phyloP scores from a whole-genome alignment of 1,140 invertebrate species.

The Charaxes varanes region DNA sequence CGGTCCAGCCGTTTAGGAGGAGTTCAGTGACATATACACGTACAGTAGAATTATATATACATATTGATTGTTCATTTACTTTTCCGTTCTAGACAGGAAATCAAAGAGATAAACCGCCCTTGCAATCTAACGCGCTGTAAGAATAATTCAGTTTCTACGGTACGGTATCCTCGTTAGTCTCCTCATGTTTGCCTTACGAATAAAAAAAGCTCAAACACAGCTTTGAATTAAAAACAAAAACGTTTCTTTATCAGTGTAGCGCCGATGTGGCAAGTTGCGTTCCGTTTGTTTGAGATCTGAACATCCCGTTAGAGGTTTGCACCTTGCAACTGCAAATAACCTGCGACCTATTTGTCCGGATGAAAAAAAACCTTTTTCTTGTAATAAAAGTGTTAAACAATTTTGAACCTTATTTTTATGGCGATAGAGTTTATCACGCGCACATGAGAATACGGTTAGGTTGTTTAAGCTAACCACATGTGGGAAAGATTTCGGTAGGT shows the following conservation, averaged over 20 bases:
- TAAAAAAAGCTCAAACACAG: slow-evolving; percentile 16
- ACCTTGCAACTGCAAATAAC: slow-evolving; percentile 68
- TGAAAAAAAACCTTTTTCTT: slow-evolving; percentile 37
- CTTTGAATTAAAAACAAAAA: slow-evolving; percentile 24
- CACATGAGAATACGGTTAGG: slow-evolving; percentile 9
- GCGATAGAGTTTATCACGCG: slow-evolving; percentile 8
- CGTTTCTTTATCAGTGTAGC: slow-evolving; percentile 44
- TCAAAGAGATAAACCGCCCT: too few species aligned
- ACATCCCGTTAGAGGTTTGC: slow-evolving; percentile 56
- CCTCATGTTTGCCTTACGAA: slow-evolving; percentile 7
- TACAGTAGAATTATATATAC: too few species aligned
- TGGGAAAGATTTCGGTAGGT: slow-evolving; percentile 52
- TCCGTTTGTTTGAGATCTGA: slow-evolving; percentile 52
- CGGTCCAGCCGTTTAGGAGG: too few species aligned
- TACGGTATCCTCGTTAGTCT: too few species aligned
- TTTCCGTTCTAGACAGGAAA: too few species aligned
- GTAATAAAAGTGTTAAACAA: slow-evolving; percentile 10
- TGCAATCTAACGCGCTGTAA: not conserved
- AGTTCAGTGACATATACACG: too few species aligned
- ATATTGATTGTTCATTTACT: too few species aligned
- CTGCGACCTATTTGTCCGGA: slow-evolving; percentile 64
- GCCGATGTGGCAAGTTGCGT: slow-evolving; percentile 37
- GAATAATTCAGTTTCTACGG: too few species aligned
- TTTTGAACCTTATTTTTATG: slow-evolving; percentile 17
- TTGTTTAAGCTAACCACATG: slow-evolving; percentile 47